A percentile compares a stretch with the other conserved stretches of the same genome.
phyloP scores from a whole-genome alignment of 2,888 invertebrate genomes.

The Parthenolecanium corni region DNA sequence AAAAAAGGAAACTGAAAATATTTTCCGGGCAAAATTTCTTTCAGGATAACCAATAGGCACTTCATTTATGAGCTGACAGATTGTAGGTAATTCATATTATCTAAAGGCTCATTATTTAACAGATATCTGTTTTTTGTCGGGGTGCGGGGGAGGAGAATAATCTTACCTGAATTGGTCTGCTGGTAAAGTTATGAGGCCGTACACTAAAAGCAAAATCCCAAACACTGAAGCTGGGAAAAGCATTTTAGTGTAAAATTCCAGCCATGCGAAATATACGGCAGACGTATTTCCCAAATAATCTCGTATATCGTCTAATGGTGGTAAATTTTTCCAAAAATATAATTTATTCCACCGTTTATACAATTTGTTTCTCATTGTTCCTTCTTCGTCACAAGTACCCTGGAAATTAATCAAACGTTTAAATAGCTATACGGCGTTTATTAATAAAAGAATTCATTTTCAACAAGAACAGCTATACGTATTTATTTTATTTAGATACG shows the following conservation, averaged over 20 bases:
- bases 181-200: conserved; percentile 43
- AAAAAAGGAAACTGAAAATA: no score
- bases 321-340: conserved; percentile 46
- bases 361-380: conserved; percentile 41
- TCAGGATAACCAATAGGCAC: no score
- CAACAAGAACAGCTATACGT: no score
- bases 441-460: no score
- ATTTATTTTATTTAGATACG: no score
- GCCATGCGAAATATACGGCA: conserved; percentile 48
- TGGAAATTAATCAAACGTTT: conserved; percentile 35
- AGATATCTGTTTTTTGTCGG: no score
- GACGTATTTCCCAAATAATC: conserved; percentile 49
- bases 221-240: conserved; percentile 45
- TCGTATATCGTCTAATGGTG: conserved; percentile 46
- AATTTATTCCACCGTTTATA: conserved; percentile 46
- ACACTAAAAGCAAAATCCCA: conserved; percentile 45
- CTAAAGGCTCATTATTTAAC: no score
- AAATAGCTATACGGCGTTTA: not conserved
- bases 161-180: conserved; percentile 36
- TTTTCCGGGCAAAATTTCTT: no score
- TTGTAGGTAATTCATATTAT: no score
- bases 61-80: no score
- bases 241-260: conserved; percentile 49
- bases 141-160: no score
- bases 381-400: conserved; percentile 33